These are phyloP conservation scores for Caenorhabditis afra DNA, from an alignment of 2,888 invertebrate species.

Conservation along the genomic window DNA sequence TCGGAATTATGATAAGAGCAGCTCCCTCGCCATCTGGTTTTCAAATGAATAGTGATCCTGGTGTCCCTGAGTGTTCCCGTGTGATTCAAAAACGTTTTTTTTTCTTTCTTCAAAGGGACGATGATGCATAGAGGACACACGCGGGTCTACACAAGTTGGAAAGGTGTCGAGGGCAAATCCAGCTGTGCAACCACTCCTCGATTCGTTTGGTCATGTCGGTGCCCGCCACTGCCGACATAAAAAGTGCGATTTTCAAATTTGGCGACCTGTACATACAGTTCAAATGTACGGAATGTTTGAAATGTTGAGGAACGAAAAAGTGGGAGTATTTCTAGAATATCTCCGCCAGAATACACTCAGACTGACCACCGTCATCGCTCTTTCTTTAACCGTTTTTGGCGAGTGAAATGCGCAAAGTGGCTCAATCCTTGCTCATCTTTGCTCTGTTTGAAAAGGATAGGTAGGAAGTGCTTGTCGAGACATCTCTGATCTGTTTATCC, in stretches of 20 bases:
- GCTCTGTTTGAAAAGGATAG: conserved; percentile 37
- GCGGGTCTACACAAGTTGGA: conserved; percentile 15
- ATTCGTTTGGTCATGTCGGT: conserved; percentile 8
- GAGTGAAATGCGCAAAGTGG: conserved; percentile 38
- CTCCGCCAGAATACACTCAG: conserved; percentile 25
- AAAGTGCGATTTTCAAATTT: background rate
- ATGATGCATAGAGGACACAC: background rate
- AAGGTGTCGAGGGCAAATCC: conserved; percentile 11
- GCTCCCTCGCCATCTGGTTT: background rate
- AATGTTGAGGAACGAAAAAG: background rate
- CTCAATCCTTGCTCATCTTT: conserved; percentile 37
- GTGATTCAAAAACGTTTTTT: background rate
- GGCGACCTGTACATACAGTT: background rate
- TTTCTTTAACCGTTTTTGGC: conserved; percentile 24
- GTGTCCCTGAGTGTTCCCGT: background rate
- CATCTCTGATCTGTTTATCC: conserved; percentile 53
- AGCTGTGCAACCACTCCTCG: conserved; percentile 39
- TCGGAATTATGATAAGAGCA: background rate
- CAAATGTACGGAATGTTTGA: conserved; percentile 2
- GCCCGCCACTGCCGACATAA: conserved; percentile 24
- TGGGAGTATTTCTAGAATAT: background rate
- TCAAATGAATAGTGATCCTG: too few species aligned
- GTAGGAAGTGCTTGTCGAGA: conserved; percentile 51
- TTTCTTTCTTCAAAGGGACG: too few species aligned
- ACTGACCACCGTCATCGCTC: background rate